Base-by-base conservation (phyloP, 1,140 invertebrate species). In the Hyphantria cunea region DNA sequence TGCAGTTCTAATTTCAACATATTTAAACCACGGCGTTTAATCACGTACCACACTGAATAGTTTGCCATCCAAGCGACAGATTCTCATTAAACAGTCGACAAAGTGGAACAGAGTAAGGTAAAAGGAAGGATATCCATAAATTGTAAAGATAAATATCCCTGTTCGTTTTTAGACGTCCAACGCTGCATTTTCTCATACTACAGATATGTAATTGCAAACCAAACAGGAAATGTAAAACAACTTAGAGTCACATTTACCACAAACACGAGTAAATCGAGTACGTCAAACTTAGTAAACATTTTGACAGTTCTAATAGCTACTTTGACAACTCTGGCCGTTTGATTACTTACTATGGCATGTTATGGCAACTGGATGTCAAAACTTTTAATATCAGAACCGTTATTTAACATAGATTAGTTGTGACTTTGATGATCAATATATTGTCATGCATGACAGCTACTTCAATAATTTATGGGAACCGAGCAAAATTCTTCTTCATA, bases 291-390 rank as follows among this genome's bases (percentile, higher is more conserved):
- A n/a, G 44, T 47, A 25, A 58, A 58, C 33, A 58, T 58, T 58
- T 37, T 48, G 54, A 48, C 44, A 58, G 54, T 17, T 34, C 32
- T 14, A 58, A 56, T 56, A 31, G 15, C 8, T 58, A 44, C 37
- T 58, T 48, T 58, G 54, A 58, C 33, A 48, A 32, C 11, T 9
- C n/a, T 37, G 54, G 11, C 25, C 33, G 53, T 34, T 14, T 37
- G 44, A 31, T 12, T 48, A 37, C 10, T 13, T 45, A 13, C 12
- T 13, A 13, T 9, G n/a, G 25, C 41, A 8, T 55, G 25, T 55
- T 55, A 55, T 55, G 41, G 44, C 25, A 44, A 55, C 17, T 11
- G 13, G 34, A 4, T 8, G 33, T 9, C 33, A 11, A 52, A 25
- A 13, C 6, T 34, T 41, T 52, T 25, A 39, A 13, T 51, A 13